These are phyloP conservation scores for Latrodectus elegans DNA, from an alignment of 2,888 invertebrate species.

Conservation along the genomic window DNA sequence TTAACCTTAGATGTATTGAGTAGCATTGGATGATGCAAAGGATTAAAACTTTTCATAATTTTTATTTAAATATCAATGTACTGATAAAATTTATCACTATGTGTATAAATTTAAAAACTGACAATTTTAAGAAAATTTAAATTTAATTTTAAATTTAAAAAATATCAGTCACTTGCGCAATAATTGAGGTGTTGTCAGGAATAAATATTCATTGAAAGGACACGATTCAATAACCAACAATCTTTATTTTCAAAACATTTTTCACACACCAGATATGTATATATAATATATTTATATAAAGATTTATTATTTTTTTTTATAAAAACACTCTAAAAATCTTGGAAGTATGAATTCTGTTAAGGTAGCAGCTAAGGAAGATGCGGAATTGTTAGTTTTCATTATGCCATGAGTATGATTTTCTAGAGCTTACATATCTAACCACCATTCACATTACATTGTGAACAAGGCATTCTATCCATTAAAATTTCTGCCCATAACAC, in stretches of 20 bases:
- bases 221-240: slow-evolving; percentile 35
- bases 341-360: slow-evolving; percentile 29
- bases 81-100: too few species aligned
- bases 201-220: neutral
- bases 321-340: slow-evolving; percentile 63
- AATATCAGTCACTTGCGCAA: neutral
- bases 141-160: too few species aligned
- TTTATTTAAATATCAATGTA: too few species aligned
- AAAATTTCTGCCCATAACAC: neutral
- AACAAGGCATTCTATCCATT: neutral
- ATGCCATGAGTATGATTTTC: neutral
- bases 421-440: neutral
- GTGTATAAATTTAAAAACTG: too few species aligned
- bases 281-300: slow-evolving; percentile 62
- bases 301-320: slow-evolving; percentile 52
- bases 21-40: too few species aligned
- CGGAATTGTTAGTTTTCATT: neutral
- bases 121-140: too few species aligned
- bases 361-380: neutral
- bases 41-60: too few species aligned
- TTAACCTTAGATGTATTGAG: too few species aligned
- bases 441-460: neutral
- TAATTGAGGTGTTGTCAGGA: neutral
- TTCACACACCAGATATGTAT: slow-evolving; percentile 60
- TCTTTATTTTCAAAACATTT: slow-evolving; percentile 52